Evolutionary conservation across 2,888 invertebrate species (phyloP), one percentile per base, ranked within the genome.

Genomic region (Coenonympha glycerion): DNA sequence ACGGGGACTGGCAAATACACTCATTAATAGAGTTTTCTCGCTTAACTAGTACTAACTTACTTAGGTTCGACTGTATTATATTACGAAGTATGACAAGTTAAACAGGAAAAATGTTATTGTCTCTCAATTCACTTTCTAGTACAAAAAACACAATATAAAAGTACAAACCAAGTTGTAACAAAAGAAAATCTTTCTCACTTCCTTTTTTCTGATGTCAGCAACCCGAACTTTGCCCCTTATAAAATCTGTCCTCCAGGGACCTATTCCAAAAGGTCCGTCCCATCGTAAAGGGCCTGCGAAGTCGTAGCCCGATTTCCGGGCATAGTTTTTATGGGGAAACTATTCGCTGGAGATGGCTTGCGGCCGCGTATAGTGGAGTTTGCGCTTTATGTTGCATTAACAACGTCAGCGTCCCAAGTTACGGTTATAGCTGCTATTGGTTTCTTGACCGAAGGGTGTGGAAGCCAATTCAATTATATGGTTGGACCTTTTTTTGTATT

Each of bases 291-390:
- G 48, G 52, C 45, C 30, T 33, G 42, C 47, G 44, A 41, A 47
- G 37, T 41, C 45, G 34, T 47, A 30, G 6, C 21, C 21, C 52
- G 46, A 34, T 47, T 64, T 57, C 55, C 61, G 55, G 51, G 49
- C 40, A 40, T 52, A 47, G 49, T 63, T 69, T 70, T 71, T 71
- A 71, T 65, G 64, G 53, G 56, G 47, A 59, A 69, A 65, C 65
- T 66, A 67, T 67, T 61, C 58, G 60, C 49, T 54, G 18, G 48
- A 15, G 50, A 46, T 26, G 37, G 49, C 19, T 19, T 44, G 50
- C 47, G 46, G 51, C 15, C 28, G 33, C n/a, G n/a, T n/a, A n/a
- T n/a, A n/a, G n/a, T n/a, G n/a, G n/a, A n/a, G n/a, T n/a, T n/a
- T n/a, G n/a, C 19, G 16, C 9, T 51, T 51, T 46, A 46, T 46